Evolutionary conservation across 2,113 vertebrate genomes (phyloP).

Genomic region (Tragelaphus scriptus): DNA sequence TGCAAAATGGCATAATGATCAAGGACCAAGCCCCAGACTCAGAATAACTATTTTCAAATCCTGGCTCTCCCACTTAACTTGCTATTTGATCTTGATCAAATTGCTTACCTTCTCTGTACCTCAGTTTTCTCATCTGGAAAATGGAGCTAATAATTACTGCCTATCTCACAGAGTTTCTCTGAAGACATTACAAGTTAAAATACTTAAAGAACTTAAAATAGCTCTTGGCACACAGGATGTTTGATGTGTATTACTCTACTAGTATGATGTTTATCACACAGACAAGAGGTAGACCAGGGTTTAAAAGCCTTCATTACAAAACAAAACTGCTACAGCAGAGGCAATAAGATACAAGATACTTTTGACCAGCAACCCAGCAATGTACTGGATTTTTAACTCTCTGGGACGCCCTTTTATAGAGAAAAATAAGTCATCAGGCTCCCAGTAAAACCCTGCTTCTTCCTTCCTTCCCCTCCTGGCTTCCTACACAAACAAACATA

Average conservation of each 20-base stretch:
- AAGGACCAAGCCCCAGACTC: not conserved
- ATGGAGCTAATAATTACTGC: not conserved
- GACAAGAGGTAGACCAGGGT: not conserved
- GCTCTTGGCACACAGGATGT: no score
- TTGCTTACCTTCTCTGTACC: not conserved
- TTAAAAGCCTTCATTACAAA: not conserved
- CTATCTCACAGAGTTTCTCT: not conserved
- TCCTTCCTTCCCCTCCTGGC: not conserved
- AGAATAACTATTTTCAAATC: not conserved
- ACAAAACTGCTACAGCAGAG: not conserved
- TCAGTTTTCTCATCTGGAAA: constrained; percentile 13
- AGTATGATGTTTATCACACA: not conserved
- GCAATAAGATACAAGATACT: no score
- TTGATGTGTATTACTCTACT: not conserved
- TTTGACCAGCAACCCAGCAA: not conserved
- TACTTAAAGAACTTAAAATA: not conserved
- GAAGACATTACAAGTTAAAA: not conserved
- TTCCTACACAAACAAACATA: not conserved
- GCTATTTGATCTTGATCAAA: not conserved
- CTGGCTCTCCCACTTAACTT: not conserved
- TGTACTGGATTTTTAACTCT: not conserved
- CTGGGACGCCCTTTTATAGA: not conserved
- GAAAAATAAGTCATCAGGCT: not conserved
- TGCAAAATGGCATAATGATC: not conserved
- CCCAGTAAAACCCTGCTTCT: not conserved